Evolutionary conservation across 2,797 vertebrate genomes (phyloP), one percentile per base, ranked within the genome.

Genomic region (Glyptemys insculpta): DNA sequence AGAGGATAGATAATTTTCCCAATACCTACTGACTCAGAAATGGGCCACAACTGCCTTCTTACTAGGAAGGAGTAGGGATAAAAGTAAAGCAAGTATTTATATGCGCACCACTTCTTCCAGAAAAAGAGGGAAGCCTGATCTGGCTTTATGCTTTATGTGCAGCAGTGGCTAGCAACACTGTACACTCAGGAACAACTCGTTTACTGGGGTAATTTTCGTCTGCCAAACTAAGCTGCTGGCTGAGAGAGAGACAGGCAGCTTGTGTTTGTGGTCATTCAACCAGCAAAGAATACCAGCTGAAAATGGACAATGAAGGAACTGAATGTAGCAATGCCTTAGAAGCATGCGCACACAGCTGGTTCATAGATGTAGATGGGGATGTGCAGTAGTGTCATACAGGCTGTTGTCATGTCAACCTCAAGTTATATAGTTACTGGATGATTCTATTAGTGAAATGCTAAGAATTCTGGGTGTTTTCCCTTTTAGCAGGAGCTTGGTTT

Each of bases 281-380:
- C 97, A 84, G 95, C 96, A 88, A 94, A 89, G 89, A 96, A 93
- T 90, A 92, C 57, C 91, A 87, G 92, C 97, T 85, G 95, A 96
- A 94, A 93, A 94, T 87, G 97, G 94, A 56, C 47, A 56, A 91
- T 87, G 96, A 93, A 81, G 89, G 74, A 59, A 47, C 79, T 4
- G 95, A 92, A 83, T 76, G 80, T 37, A 65, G 87, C 2, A 18
- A 5, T 52, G 29, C 54, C 27, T 88, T 91, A 81, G 82, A 53
- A 12, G 34, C 81, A 27, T 0, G 0, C 41, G 53, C 37, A 19
- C 90, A 65, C 68, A 86, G 92, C 0, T 0, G 79, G 89, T 78
- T 96, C 84, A 41, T 88, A 62, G 79, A 88, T 91, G 89, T 94
- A 41, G 57, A n/a, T 27, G 19, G 15, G 41, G 85, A 85, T 27